Base-by-base conservation (phyloP, 1,140 invertebrate species). In the Cardiocondyla obscurior region DNA sequence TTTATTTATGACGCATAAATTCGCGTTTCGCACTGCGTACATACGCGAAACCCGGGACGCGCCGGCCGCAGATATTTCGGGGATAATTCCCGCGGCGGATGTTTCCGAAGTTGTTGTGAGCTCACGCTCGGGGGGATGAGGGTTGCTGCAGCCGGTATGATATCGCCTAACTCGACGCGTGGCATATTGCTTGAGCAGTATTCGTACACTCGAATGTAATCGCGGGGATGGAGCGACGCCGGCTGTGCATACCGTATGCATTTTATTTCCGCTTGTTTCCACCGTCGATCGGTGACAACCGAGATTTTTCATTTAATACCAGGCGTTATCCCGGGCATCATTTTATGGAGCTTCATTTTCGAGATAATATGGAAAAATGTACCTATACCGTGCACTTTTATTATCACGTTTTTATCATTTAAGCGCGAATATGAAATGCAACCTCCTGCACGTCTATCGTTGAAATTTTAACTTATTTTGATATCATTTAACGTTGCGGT, bases 1-100 rank as follows among this genome's bases (percentile, higher is more conserved):
- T 79, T 79, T 79, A 79, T 67, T 79, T 79, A 67, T 79, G 62
- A 67, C 51, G 25, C 30, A 55, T 79, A 67, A 67, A 79, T 53
- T 79, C 46, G 30, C 58, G 19, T 77, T 65, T 79, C 46, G 46
- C 46, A 39, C 46, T 79, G 62, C 62, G 62, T 79, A 33, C 5
- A n/a, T 12, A 6, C n/a, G 46, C n/a, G 33, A 42, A 33, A 33
- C 25, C 12, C 1, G 22, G n/a, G 53, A 42, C 36, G 55, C 69
- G 33, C 7, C 2, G 42, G 42, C 74, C 22, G 22, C 33, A 33
- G 62, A 74, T 79, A 67, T 79, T 79, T 46, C 44, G 46, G 33
- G 46, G 33, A 69, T 67, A 79, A 67, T 79, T 79, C 46, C 33
- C 33, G 46, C 60, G 58, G 72, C n/a, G 62, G 22, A 67, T 67